Evolutionary conservation across 1,140 invertebrate species (phyloP), one percentile per base, ranked within the genome.

Genomic region (Drosophila sechellia): DNA sequence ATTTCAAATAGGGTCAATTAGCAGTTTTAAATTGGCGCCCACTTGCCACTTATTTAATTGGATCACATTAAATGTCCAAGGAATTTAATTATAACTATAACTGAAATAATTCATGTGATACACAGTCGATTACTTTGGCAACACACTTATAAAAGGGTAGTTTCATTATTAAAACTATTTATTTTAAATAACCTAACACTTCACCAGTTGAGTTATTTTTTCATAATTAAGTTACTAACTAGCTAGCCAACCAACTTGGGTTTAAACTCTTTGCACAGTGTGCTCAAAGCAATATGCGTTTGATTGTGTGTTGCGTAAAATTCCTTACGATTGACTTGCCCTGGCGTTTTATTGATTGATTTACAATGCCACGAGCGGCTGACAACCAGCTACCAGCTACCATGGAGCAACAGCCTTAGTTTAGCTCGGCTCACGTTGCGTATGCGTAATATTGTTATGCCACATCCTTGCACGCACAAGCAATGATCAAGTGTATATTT

Each of bases 401-500:
- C 5, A 40, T 25, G 27, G 31, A 54, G 25, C 58, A 54, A 58
- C 60, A 39, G 50, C 57, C 46, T 8, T 37, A 39, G 37, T 11
- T 39, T 2, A 31, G 31, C 31, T 37, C 35, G 2, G 68, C 70
- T 39, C 74, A 87, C 70, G 61, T 61, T 87, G 83, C 83, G 84
- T 87, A 87, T 89, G 84, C 84, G 81, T 66, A 89, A 87, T 80
- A 72, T 83, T 79, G 61, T 70, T 73, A 69, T 79, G 79, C 66
- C 77, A 63, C 63, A 43, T 40, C 55, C 55, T 39, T 48, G 43
- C 49, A 53, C 64, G 53, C n/a, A n/a, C 84, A 79, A 75, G 74
- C 77, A 74, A 79, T 79, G 83, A 87, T 87, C 70, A 89, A 89
- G 84, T 83, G 84, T 87, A 77, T 69, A 76, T 86, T 86, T 87